These are phyloP conservation scores for Catonia carolina DNA, from an alignment of 2,888 invertebrate species.

Conservation along the genomic window DNA sequence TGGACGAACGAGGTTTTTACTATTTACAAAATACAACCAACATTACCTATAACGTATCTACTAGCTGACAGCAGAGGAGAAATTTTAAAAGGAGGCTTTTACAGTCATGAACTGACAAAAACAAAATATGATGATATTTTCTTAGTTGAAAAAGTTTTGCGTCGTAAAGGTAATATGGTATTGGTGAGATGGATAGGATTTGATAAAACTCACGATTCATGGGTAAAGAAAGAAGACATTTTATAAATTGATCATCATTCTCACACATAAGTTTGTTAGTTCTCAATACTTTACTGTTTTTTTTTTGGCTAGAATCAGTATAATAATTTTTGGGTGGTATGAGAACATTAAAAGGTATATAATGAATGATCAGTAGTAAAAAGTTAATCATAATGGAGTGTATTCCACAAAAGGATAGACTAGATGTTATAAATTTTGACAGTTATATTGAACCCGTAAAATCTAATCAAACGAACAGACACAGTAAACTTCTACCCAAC, in stretches of 20 bases:
- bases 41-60: conserved; percentile 10
- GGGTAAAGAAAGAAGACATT: conserved; percentile 7
- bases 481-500: conserved; percentile 12
- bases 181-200: conserved; percentile 11
- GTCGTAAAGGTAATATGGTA: neutral
- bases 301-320: too few species aligned
- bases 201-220: neutral
- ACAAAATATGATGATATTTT: conserved; percentile 5
- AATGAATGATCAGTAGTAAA: too few species aligned
- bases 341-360: too few species aligned
- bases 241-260: too few species aligned
- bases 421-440: conserved; percentile 10
- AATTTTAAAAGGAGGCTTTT: conserved; percentile 4
- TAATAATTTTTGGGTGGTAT: too few species aligned
- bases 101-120: conserved; percentile 8
- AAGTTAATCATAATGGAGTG: too few species aligned
- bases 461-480: neutral
- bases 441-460: neutral
- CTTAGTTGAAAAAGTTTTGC: conserved; percentile 13
- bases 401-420: neutral
- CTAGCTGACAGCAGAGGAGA: conserved; percentile 8
- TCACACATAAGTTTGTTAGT: too few species aligned
- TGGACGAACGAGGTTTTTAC: conserved; percentile 19
- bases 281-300: too few species aligned
- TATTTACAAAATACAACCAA: conserved; percentile 1